Conservation (phyloP, 2,113 vertebrate species). For the Pristiophorus japonicus region DNA sequence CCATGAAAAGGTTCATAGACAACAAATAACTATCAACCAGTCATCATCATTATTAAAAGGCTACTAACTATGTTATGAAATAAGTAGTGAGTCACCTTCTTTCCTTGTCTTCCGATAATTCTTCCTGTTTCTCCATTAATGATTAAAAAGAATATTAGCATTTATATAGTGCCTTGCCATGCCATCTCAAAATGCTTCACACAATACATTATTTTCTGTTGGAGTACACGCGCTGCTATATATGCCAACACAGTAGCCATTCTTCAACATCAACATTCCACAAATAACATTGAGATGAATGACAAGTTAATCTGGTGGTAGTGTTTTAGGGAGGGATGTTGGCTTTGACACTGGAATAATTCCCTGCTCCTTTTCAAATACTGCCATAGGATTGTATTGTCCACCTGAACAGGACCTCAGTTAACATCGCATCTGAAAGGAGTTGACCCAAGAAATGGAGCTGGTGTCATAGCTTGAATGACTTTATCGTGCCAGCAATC, state of each 20-base stretch:
- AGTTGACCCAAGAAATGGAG: not conserved
- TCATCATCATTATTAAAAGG: not conserved
- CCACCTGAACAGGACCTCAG: too few relatives aligned
- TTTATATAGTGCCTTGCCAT: too few relatives aligned
- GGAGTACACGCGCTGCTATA: not conserved
- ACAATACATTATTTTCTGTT: not conserved
- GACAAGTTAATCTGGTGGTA: not conserved
- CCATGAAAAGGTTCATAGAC: not conserved
- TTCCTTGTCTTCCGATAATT: not conserved
- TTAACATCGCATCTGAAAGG: not conserved
- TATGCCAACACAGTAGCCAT: not conserved
- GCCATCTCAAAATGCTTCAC: not conserved
- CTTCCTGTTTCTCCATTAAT: not conserved
- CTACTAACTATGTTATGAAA: not conserved
- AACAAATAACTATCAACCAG: not conserved
- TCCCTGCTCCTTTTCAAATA: too few relatives aligned
- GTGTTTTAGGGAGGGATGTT: not conserved
- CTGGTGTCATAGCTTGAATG: not conserved
- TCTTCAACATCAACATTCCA: not conserved
- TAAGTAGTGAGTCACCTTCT: not conserved
- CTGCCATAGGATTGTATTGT: too few relatives aligned
- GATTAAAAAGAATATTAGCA: too few relatives aligned
- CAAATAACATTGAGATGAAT: not conserved
- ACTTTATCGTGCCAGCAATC: not conserved
- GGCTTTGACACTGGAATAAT: too few relatives aligned